phyloP scores from a whole-genome alignment of 2,888 invertebrate species.

The Tenthredo notha region DNA sequence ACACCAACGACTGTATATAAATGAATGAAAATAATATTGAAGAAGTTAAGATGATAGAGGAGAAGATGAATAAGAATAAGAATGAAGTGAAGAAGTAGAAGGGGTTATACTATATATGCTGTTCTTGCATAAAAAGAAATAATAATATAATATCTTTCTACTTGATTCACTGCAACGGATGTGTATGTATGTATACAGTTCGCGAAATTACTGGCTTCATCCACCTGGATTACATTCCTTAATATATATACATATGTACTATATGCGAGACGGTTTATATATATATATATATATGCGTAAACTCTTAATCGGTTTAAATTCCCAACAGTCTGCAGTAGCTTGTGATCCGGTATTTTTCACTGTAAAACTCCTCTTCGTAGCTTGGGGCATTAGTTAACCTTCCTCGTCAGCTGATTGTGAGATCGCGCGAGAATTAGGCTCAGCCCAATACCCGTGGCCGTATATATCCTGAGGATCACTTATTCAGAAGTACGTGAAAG shows the following conservation, averaged over 20 bases:
- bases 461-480: neutral
- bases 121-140: neutral
- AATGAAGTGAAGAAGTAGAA: neutral
- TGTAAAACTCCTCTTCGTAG: neutral
- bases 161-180: constrained; percentile 22
- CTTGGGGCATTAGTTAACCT: constrained; percentile 27
- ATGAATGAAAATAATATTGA: neutral
- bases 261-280: neutral
- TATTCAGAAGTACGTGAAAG: constrained; percentile 46
- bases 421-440: constrained; percentile 30
- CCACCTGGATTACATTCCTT: neutral
- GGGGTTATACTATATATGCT: neutral
- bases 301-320: constrained; percentile 36
- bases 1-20: neutral
- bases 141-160: constrained; percentile 18
- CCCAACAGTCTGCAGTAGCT: constrained; percentile 19
- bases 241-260: neutral
- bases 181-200: neutral
- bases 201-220: constrained; percentile 5
- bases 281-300: neutral
- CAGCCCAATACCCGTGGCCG: neutral
- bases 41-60: neutral
- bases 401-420: constrained; percentile 23
- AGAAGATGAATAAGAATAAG: neutral
- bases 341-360: neutral